Evolutionary conservation across 2,888 invertebrate genomes (phyloP), one percentile per base, ranked within the genome.

Genomic region (Drosophila algonquin): DNA sequence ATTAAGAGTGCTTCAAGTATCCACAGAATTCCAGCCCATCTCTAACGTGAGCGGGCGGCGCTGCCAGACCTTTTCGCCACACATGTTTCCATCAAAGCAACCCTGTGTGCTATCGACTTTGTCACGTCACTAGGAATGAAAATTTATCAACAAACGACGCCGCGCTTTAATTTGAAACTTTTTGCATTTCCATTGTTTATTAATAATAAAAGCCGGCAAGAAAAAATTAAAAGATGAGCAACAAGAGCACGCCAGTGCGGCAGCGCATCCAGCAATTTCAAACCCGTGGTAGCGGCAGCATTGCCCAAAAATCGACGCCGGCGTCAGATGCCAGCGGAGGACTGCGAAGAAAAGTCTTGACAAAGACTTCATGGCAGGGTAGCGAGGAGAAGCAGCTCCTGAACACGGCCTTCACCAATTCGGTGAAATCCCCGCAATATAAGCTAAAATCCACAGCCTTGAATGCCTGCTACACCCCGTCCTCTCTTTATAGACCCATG

Each of bases 391-490:
- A 63, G 9, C 40, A 68, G 1, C 47, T 84, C n/a, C 63, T 85
- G 1, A 85, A 88, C 27, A 85, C 85, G 12, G 85, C 88, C 2
- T 85, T 85, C 7, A 88, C 46, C 35, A 70, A 79, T 24, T 47
- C 70, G 32, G 40, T 40, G n/a, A 76, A 75, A 21, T 67, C 81
- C 21, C 84, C 89, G 57, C 68, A 65, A 3, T 73, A 73, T 0
- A 83, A 55, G 27, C 76, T 84, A 53, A 88, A 88, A 62, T 64
- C 90, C 21, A 90, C 90, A 0, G 64, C 86, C 2, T 48, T 92
- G 0, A 92, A 92, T 81, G 91, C 92, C 8, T 92, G 92, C 59
- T 91, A 91, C 53, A 92, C 92, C 2, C 92, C 92, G 0, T 91
- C 92, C 6, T 92, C 92, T 1, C 76, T 91, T 1, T 91, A 83